phyloP scores from a whole-genome alignment of 2,113 vertebrate species.

The Halcyon malimbica region DNA sequence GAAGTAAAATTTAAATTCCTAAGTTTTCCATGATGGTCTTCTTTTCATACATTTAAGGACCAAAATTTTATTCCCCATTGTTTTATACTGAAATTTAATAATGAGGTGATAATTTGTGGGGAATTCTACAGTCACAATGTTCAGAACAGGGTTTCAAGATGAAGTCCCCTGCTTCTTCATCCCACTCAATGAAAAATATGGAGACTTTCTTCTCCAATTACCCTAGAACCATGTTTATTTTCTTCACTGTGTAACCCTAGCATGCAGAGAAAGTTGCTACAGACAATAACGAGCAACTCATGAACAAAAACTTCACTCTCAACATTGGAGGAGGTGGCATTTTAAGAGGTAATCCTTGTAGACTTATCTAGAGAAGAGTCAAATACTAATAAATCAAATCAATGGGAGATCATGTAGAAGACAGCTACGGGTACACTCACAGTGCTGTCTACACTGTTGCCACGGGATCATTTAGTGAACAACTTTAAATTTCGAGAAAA shows the following conservation, averaged over 20 bases:
- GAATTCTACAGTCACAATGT: neutral
- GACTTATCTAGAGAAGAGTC: neutral
- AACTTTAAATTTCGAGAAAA: neutral
- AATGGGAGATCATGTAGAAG: neutral
- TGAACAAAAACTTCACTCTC: neutral
- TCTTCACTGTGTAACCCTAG: neutral
- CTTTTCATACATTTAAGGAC: neutral
- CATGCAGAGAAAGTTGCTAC: neutral
- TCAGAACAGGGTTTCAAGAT: neutral
- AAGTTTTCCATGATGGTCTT: neutral
- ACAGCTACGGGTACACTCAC: neutral
- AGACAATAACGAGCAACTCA: neutral
- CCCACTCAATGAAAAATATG: neutral
- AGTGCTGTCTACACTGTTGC: neutral
- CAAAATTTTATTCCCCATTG: neutral
- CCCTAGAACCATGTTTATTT: neutral
- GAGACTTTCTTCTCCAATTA: neutral
- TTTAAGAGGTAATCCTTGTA: neutral
- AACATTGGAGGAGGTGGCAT: neutral
- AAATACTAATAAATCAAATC: neutral
- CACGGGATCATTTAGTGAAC: neutral
- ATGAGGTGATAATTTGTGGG: neutral
- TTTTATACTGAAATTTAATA: neutral
- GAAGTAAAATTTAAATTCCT: neutral
- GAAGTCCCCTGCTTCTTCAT: neutral